phyloP scores from a whole-genome alignment of 1,140 invertebrate genomes.

The Propsilocerus akamusi region DNA sequence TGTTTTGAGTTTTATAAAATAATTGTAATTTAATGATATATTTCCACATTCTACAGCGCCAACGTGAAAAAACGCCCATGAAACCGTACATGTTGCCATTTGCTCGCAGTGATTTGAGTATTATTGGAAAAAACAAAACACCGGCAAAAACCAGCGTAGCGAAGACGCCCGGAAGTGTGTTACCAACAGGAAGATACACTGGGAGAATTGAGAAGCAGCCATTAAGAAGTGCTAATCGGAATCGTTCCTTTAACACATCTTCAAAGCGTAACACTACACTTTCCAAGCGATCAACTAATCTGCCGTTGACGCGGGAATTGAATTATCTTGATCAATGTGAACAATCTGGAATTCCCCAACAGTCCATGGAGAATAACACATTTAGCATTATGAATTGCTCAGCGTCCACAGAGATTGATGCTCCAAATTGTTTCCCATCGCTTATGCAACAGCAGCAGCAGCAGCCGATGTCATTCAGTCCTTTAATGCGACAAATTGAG shows the following conservation, averaged over 20 bases:
- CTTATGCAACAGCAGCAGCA: not conserved
- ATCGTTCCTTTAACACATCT: too few species aligned
- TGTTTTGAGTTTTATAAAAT: too few species aligned
- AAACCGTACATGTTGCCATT: not conserved
- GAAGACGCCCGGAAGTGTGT: too few species aligned
- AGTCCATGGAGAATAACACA: not conserved
- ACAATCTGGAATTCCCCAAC: not conserved
- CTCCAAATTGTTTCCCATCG: not conserved
- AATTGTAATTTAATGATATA: too few species aligned
- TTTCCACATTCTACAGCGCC: not conserved
- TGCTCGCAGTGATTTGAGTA: not conserved
- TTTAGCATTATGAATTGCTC: slow-evolving; percentile 9
- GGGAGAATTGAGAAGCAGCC: too few species aligned
- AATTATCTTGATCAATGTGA: too few species aligned
- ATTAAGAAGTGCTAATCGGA: too few species aligned
- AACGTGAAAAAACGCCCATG: not conserved
- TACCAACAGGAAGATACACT: too few species aligned
- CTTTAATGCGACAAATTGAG: not conserved
- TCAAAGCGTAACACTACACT: too few species aligned
- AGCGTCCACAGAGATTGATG: slow-evolving; percentile 8
- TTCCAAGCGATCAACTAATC: too few species aligned
- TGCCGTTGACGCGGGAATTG: too few species aligned
- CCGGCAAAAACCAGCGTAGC: too few species aligned
- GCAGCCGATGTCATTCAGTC: not conserved
- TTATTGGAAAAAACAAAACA: not conserved